Conservation (phyloP, 1,140 invertebrate genomes). For the Chironomus tepperi region DNA sequence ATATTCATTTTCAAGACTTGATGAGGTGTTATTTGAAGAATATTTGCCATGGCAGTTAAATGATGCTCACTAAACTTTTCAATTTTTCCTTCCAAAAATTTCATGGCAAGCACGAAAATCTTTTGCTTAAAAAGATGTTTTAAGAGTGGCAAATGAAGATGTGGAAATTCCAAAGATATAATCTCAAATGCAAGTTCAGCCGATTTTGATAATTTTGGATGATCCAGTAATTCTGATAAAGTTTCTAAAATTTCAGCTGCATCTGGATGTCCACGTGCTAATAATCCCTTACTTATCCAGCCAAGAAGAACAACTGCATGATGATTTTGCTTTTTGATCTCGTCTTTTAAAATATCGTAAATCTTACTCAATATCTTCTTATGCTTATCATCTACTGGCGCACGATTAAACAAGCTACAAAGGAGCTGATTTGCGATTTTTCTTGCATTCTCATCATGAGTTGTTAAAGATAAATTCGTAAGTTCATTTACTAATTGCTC, state of each 20-base stretch:
- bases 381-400: conserved; percentile 31
- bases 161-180: conserved; percentile 34
- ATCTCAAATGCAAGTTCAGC: conserved; percentile 36
- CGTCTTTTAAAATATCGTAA: conserved; percentile 29
- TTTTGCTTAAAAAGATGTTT: conserved; percentile 50
- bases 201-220: conserved; percentile 32
- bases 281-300: conserved; percentile 36
- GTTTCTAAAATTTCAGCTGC: conserved; percentile 35
- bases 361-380: conserved; percentile 30
- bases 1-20: conserved; percentile 52
- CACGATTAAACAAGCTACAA: conserved; percentile 38
- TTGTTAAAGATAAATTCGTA: conserved; percentile 32
- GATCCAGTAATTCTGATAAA: conserved; percentile 36
- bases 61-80: conserved; percentile 45
- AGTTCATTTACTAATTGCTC: conserved; percentile 35
- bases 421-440: conserved; percentile 34
- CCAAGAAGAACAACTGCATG: conserved; percentile 34
- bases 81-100: conserved; percentile 38
- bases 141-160: conserved; percentile 36
- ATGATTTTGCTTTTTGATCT: conserved; percentile 33
- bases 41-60: conserved; percentile 52
- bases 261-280: conserved; percentile 34
- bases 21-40: conserved; percentile 51
- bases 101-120: conserved; percentile 49
- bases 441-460: conserved; percentile 32